These are phyloP conservation scores for Parambassis ranga DNA, from an alignment of 2,797 vertebrate genomes.

Conservation along the genomic window DNA sequence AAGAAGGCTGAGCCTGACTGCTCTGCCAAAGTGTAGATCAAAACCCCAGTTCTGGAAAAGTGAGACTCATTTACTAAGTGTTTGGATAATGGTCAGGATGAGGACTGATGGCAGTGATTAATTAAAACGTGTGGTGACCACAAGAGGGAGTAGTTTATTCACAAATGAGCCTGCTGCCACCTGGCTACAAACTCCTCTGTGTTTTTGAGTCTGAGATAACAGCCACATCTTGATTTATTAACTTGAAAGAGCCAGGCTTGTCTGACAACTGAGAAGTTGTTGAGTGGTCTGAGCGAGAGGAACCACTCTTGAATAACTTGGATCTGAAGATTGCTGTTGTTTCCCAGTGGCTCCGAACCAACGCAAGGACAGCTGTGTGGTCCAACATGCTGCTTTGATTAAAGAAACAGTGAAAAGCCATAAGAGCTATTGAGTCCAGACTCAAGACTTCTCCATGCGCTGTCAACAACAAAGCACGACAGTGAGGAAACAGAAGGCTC, in stretches of 20 bases:
- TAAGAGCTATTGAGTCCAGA: constrained; percentile 55
- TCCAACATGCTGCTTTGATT: constrained; percentile 71
- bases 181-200: background rate
- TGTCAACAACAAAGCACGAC: constrained; percentile 59
- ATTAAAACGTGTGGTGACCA: constrained; percentile 33
- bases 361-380: constrained; percentile 67
- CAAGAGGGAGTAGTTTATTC: constrained; percentile 61
- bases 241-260: constrained; percentile 16
- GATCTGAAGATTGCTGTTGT: constrained; percentile 50
- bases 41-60: background rate
- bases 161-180: constrained; percentile 8
- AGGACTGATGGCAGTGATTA: background rate
- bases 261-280: constrained; percentile 29
- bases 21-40: constrained; percentile 11
- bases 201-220: constrained; percentile 16
- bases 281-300: constrained; percentile 16
- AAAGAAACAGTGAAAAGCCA: constrained; percentile 65
- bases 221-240: constrained; percentile 28
- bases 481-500: constrained; percentile 64
- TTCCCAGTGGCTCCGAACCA: constrained; percentile 52
- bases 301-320: constrained; percentile 25
- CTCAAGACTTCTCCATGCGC: constrained; percentile 37
- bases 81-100: background rate
- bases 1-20: background rate
- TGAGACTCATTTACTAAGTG: background rate